Base-by-base conservation (phyloP, 2,888 invertebrate species). In the Tiphia femorata region DNA sequence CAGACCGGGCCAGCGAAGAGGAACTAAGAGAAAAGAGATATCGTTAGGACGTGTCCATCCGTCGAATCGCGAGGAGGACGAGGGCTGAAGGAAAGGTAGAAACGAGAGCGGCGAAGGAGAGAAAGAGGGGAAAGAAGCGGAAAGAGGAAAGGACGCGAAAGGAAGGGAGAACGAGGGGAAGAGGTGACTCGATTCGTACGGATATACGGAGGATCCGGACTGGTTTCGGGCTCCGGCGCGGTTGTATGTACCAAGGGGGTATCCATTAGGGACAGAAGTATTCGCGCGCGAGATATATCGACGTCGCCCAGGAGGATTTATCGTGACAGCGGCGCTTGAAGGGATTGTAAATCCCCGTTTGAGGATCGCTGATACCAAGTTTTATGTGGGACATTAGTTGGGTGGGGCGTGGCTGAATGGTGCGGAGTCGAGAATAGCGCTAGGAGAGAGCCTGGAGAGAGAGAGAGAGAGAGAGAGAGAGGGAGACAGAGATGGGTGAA, bases 341-440 rank as follows among this genome's bases (percentile, higher is more conserved):
- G 82, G 82, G 82, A 83, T 83, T 82, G 82, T 82, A 83, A 83
- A 83, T 83, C 82, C 82, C 82, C 81, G 82, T 83, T 83, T 83
- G 83, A 82, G 82, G 82, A 83, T 83, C 80, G 82, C 83, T 83
- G 83, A 83, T 83, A 82, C 82, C 81, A 81, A 83, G 82, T 83
- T 83, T 83, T 83, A 83, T 83, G 82, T 82, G 80, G 82, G 82
- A 82, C 82, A 83, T 83, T 83, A 83, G 82, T 82, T 78, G 81
- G 82, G 77, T 77, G 80, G 80, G 82, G 82, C 82, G 82, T 82
- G 82, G 82, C 76, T 76, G 76, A 78, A 79, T 76, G 79, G 77
- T 72, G 79, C 70, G 56, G 73, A 73, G 73, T 73, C 73, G 73
- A 73, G 73, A 73, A 73, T 73, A 74, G 68, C 74, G 72, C 73